Base-by-base conservation (phyloP, 2,888 invertebrate species). In the Drosophila barbarae region DNA sequence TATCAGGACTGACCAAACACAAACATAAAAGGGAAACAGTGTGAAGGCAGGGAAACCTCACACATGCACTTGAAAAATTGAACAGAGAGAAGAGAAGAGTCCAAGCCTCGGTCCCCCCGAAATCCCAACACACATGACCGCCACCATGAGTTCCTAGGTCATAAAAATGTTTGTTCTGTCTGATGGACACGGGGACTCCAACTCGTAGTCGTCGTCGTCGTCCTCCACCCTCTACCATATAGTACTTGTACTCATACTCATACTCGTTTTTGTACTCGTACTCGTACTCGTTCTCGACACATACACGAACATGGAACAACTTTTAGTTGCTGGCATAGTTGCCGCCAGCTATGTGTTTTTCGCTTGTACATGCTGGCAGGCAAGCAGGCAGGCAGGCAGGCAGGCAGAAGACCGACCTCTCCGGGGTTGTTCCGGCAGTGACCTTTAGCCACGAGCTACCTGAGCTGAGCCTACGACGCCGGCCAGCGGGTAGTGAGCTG, bases 61-160 rank as follows among this genome's bases (percentile, higher is more conserved):
- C 60, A 56, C 61, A 32, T 72, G 56, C 72, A 75, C 75, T 75
- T 75, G 63, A 73, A 66, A 61, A 73, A 47, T 46, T 54, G 55
- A 38, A 51, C 50, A 54, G 42, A n/a, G 35, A 35, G n/a, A 2
- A 7, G n/a, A 13, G n/a, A 13, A 15, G 12, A 15, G 18, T 2
- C 21, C 15, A 28, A 13, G 26, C 18, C 28, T 28, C 42, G 28
- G 2, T 23, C 5, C 5, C 15, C 26, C 46, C 46, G 6, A 32
- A 32, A 47, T 32, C 46, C 46, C 46, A 47, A 47, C 46, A 47
- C 46, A 47, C 46, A 47, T 47, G 46, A 47, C 46, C 46, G 46
- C 46, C 46, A 47, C 42, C 42, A 47, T 32, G 30, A 18, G 46
- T 47, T 47, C 46, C 46, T 47, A 47, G 46, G 46, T 47, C 46